Conservation (phyloP, 2,888 invertebrate species). For the Kryphioiulus occultus region DNA sequence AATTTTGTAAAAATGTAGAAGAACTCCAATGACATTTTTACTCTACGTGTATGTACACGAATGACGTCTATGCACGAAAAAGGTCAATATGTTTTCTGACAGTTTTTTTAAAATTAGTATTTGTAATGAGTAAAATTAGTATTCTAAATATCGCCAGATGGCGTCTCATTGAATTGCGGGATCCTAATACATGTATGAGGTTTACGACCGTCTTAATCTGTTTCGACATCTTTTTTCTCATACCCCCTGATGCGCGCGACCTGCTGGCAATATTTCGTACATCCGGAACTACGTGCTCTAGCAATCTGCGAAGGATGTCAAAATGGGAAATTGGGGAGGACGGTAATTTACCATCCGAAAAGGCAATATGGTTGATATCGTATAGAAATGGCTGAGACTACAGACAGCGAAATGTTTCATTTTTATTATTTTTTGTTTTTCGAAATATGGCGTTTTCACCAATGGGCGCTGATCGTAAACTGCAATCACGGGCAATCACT, state of each 20-base stretch:
- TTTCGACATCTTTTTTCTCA: too few species aligned
- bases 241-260: neutral
- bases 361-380: neutral
- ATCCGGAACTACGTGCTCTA: neutral
- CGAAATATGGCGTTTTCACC: neutral
- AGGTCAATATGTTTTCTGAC: too few species aligned
- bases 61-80: too few species aligned
- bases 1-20: too few species aligned
- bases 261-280: neutral
- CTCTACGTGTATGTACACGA: too few species aligned
- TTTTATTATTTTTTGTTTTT: neutral
- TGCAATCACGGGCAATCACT: neutral
- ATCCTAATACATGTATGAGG: too few species aligned
- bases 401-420: neutral
- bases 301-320: neutral
- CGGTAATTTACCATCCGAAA: neutral
- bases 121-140: too few species aligned
- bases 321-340: neutral
- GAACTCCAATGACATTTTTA: too few species aligned
- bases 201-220: too few species aligned
- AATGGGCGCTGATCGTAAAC: constrained; percentile 6
- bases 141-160: too few species aligned
- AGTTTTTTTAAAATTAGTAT: too few species aligned
- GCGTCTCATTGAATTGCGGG: too few species aligned
- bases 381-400: neutral